Evolutionary conservation across 1,140 invertebrate genomes (phyloP), one percentile per base, ranked within the genome.

Genomic region (Galleria mellonella): DNA sequence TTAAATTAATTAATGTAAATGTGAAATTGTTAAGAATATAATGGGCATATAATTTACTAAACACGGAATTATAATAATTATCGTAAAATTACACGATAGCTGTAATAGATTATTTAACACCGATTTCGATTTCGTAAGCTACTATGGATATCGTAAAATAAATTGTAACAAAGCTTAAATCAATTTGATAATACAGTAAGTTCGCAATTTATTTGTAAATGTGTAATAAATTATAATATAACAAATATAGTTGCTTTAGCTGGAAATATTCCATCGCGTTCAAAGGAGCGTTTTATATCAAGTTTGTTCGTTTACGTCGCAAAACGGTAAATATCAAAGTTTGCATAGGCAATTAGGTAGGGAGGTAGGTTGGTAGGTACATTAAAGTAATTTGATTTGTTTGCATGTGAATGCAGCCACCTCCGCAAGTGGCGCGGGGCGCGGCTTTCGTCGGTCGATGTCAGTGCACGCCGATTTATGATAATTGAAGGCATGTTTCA

Each of bases 401-500:
- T 68, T 46, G 56, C 56, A 51, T 63, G 62, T 61, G 60, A 60
- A 55, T 61, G 56, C 55, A 57, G 55, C 53, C 67, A 62, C 59
- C 57, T 72, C 57, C 55, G 62, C 67, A 55, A 60, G 53, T 45
- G 56, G 57, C 46, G 72, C 58, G 58, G 66, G 71, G 72, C 70
- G 72, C 70, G 75, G 70, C 62, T 74, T 69, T 83, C 72, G 60
- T 78, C 78, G 63, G 63, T 42, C 69, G 69, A 51, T 69, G 79
- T 79, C 79, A 75, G 73, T 72, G 59, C 60, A 55, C 70, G 64
- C 70, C 76, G 81, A 85, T 85, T 85, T 85, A 85, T 82, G 78
- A 83, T 85, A 85, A 85, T 85, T 85, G 78, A 83, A 85, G 75
- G 68, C 76, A 73, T 83, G 82, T 83, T 83, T 79, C 78, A 79